Evolutionary conservation across 1,140 invertebrate genomes (phyloP), one percentile per base, ranked within the genome.

Genomic region (Lithobius niger): DNA sequence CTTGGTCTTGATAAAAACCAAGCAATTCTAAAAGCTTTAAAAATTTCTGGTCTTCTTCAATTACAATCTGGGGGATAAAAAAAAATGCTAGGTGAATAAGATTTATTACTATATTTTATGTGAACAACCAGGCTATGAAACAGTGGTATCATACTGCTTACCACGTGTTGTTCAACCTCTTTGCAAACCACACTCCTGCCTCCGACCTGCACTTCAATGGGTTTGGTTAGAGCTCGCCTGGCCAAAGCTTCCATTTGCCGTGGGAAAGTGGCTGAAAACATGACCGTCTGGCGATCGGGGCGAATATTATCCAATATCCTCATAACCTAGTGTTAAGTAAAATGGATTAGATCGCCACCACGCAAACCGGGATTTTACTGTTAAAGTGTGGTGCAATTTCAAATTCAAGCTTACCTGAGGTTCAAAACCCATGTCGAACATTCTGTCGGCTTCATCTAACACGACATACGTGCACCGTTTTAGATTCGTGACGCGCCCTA

Each of bases 381-480:
- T 18, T 3, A 27, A 26, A 13, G n/a, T 10, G 43, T 55, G 24
- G 57, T 61, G 25, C 16, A 36, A 40, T 18, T 18, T 27, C 18
- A n/a, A 16, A 54, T 3, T 1, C 3, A 57, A 18, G 19, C 61
- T 67, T 68, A 88, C 88, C 74, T 99, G 96, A 3, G 96, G 96
- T 72, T 99, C 96, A 71, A 99, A 99, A 18, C 96, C 96, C 93
- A 99, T 97, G 67, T 99, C 97, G 67, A 99, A 99, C 96, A 99
- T 99, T 28, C 97, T 75, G 71, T 99, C 97, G 1, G 97, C 97
- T 73, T 99, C 97, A 71, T 99, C 97, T 1, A 99, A 70, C 0
- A 99, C 96, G 27, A 98, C 81, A 68, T 98, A 99, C 0, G 95
- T 99, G 26, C 95, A 91, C 28, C 97, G 72, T 24, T 87, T 76